Conservation (phyloP, 2,888 invertebrate species). For the Glaucopsyche alexis region DNA sequence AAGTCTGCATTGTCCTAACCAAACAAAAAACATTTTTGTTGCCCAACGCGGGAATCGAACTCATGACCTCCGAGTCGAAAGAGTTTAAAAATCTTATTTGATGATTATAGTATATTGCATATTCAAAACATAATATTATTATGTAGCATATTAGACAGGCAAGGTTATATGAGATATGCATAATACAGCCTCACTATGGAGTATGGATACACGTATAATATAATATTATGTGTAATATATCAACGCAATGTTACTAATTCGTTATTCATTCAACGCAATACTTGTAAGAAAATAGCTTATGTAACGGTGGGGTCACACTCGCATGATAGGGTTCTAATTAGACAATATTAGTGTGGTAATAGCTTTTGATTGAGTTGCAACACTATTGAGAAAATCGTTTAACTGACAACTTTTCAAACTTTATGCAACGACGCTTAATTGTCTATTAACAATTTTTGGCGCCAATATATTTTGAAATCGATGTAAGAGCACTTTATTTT, state of each 20-base stretch:
- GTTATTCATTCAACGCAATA: constrained; percentile 36
- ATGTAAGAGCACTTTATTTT: not conserved
- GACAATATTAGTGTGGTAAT: constrained; percentile 65
- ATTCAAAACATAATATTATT: not conserved
- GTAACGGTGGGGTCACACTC: constrained; percentile 60
- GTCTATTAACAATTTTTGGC: constrained; percentile 4
- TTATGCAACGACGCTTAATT: constrained; percentile 8
- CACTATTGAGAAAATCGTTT: constrained; percentile 43
- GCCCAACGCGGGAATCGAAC: too few relatives aligned
- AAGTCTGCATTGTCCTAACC: too few relatives aligned
- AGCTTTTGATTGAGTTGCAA: constrained; percentile 42
- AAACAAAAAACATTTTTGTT: too few relatives aligned
- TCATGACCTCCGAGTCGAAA: too few relatives aligned
- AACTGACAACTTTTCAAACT: constrained; percentile 26
- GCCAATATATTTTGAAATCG: constrained; percentile 15
- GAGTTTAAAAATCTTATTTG: too few relatives aligned
- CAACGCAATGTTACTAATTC: constrained; percentile 14
- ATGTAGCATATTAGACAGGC: constrained; percentile 2
- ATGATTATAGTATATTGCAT: not conserved
- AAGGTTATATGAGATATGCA: not conserved
- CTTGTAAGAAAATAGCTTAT: constrained; percentile 49
- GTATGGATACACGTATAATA: not conserved
- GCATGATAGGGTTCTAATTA: constrained; percentile 73
- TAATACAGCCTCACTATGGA: not conserved
- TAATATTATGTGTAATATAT: not conserved